These are phyloP conservation scores for Philopotamus ludificatus DNA, from an alignment of 1,140 invertebrate genomes.

Conservation along the genomic window DNA sequence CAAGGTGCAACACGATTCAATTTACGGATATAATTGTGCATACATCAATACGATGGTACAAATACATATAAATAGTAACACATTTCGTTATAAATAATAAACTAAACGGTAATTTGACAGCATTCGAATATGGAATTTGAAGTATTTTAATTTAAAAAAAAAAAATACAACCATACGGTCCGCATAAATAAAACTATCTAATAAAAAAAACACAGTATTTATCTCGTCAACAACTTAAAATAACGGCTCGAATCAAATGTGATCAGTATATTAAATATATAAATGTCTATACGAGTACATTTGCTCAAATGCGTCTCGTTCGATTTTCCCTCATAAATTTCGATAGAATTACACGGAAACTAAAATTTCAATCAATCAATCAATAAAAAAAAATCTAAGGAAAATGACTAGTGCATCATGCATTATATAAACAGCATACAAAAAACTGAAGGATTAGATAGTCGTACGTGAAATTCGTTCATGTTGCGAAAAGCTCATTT, in stretches of 20 bases:
- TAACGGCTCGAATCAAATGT: neutral
- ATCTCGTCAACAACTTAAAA: constrained; percentile 1
- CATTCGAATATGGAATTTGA: neutral
- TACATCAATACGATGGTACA: constrained; percentile 4
- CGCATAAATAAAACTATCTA: too few relatives aligned
- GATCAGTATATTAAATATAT: neutral
- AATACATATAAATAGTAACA: constrained; percentile 20
- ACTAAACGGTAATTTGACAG: constrained; percentile 1
- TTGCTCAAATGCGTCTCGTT: neutral
- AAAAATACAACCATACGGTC: neutral
- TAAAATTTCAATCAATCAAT: neutral
- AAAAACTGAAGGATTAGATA: neutral
- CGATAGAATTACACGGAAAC: neutral
- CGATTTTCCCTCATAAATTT: neutral
- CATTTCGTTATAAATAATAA: constrained; percentile 8
- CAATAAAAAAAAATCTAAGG: neutral
- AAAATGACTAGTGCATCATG: constrained; percentile 1
- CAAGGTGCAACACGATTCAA: neutral
- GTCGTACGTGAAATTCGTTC: neutral
- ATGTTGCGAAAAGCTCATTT: neutral
- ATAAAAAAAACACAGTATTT: too few relatives aligned
- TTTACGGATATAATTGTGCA: constrained; percentile 7
- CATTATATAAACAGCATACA: neutral
- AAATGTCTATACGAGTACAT: neutral
- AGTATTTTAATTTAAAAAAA: neutral